These are phyloP conservation scores for Anoncus sp. DNA, from an alignment of 2,888 invertebrate species.

Conservation along the genomic window DNA sequence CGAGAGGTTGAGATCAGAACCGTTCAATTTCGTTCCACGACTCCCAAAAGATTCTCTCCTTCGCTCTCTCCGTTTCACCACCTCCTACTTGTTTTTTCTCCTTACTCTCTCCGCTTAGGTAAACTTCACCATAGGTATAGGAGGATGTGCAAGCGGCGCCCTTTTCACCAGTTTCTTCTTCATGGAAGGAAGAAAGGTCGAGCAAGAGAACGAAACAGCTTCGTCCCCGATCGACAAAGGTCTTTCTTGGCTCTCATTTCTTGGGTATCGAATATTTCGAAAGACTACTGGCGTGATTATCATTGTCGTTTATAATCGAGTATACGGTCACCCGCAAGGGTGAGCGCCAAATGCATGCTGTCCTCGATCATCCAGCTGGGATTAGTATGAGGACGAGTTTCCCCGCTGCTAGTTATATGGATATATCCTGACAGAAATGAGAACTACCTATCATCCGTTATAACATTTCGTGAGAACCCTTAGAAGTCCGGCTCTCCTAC, in stretches of 20 bases:
- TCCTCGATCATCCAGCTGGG: conserved; percentile 69
- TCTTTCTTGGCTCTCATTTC: conserved; percentile 20
- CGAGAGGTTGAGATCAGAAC: conserved; percentile 65
- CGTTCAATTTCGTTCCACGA: conserved; percentile 74
- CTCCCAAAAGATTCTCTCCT: conserved; percentile 68
- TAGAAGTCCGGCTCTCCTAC: conserved; percentile 21
- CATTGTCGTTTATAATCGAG: conserved; percentile 29
- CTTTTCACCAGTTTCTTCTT: conserved; percentile 23
- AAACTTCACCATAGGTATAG: not conserved
- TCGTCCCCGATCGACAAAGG: conserved; percentile 30
- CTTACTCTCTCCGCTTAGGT: not conserved
- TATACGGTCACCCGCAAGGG: not conserved
- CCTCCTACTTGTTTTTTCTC: conserved; percentile 31
- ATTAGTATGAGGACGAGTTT: conserved; percentile 67
- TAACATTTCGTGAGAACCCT: conserved; percentile 36
- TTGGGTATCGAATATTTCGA: conserved; percentile 19
- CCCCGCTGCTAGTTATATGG: conserved; percentile 26
- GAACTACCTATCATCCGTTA: conserved; percentile 39
- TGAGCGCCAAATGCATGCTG: conserved; percentile 26
- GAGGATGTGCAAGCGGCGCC: not conserved
- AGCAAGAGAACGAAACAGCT: conserved; percentile 13
- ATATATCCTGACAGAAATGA: conserved; percentile 42
- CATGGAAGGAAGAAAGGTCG: conserved; percentile 11
- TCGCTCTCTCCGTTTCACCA: conserved; percentile 28
- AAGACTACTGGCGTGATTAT: conserved; percentile 20